Conservation (phyloP, 1,140 invertebrate species). For the Listronotus bonariensis region DNA sequence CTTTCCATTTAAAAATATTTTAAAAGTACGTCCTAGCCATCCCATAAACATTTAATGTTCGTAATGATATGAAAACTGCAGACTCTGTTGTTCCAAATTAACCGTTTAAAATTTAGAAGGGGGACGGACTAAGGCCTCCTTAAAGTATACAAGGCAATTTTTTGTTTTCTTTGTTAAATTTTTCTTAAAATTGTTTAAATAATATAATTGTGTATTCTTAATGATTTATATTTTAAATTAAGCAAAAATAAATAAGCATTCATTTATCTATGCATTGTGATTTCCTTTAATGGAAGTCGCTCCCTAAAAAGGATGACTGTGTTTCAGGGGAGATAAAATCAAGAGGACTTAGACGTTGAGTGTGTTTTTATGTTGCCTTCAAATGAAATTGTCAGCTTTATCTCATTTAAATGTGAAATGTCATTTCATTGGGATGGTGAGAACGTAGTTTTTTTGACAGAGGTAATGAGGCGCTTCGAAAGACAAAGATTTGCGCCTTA, state of each 20-base stretch:
- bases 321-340: constrained; percentile 26
- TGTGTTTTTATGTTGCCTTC: constrained; percentile 23
- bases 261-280: neutral
- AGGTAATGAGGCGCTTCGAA: constrained; percentile 4
- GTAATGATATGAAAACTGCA: no score
- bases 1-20: no score
- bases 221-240: neutral
- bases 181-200: no score
- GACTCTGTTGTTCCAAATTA: no score
- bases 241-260: neutral
- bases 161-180: no score
- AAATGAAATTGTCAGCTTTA: constrained; percentile 22
- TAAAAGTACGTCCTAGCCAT: no score
- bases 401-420: constrained; percentile 26
- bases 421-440: constrained; percentile 12
- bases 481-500: constrained; percentile 10
- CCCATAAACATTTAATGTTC: no score
- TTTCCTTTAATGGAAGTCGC: constrained; percentile 13
- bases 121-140: no score
- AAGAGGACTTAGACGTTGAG: constrained; percentile 6
- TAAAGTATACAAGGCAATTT: no score
- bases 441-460: constrained; percentile 4
- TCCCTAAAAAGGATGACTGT: constrained; percentile 14
- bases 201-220: no score
- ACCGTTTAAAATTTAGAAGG: no score